Percentiles rank a stretch among this genome's conserved stretches.
phyloP scores from a whole-genome alignment of 1,140 invertebrate species.

The Drosophila paulistorum region DNA sequence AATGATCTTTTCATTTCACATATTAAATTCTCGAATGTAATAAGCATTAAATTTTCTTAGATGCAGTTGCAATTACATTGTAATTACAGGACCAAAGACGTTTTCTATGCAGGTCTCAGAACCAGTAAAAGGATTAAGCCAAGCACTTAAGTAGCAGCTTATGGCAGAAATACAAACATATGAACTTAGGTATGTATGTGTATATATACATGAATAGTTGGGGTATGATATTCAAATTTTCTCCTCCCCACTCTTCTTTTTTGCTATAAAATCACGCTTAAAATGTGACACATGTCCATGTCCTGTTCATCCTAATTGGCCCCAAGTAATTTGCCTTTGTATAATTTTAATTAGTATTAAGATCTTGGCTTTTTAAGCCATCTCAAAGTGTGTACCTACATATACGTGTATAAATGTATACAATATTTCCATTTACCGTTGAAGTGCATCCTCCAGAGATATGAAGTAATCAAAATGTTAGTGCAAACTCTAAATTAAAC shows the following conservation, averaged over 20 bases:
- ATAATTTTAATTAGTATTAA: slow-evolving; percentile 66
- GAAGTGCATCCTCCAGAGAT: slow-evolving; percentile 22
- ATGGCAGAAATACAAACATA: too few species aligned
- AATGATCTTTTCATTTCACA: too few species aligned
- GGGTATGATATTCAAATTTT: too few species aligned
- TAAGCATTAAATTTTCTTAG: too few species aligned
- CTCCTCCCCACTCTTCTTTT: not conserved
- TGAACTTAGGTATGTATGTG: too few species aligned
- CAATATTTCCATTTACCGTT: not conserved
- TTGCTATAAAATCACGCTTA: slow-evolving; percentile 67
- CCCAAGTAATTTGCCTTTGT: slow-evolving; percentile 47
- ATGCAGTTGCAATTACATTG: too few species aligned
- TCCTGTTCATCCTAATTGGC: slow-evolving; percentile 54
- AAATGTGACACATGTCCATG: slow-evolving; percentile 67
- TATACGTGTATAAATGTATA: not conserved
- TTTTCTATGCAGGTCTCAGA: too few species aligned
- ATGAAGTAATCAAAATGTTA: slow-evolving; percentile 49
- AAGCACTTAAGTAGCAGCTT: too few species aligned
- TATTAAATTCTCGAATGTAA: too few species aligned
- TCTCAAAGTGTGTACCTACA: slow-evolving; percentile 15
- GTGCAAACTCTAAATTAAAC: slow-evolving; percentile 54
- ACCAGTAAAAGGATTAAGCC: too few species aligned
- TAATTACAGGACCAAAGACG: too few species aligned
- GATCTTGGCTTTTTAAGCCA: slow-evolving; percentile 50
- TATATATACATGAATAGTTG: too few species aligned